A percentile compares a stretch with the other conserved stretches of the same genome.
Conservation (phyloP, 2,888 invertebrate genomes). For the Drosophila leonis region DNA sequence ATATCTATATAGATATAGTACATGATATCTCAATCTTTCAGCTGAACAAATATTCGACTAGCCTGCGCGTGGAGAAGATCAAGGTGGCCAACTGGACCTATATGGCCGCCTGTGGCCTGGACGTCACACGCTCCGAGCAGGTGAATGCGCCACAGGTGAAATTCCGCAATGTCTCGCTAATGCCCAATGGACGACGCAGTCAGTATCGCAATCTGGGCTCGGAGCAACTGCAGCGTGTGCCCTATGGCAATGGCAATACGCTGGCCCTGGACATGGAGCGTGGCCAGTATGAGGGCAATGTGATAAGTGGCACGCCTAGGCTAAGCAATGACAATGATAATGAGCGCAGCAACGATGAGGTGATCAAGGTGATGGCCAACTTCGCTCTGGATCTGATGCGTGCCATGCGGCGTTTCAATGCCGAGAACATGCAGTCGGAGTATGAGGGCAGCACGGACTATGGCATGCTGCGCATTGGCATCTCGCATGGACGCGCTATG, state of each 20-base stretch:
- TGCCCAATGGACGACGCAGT: conserved; percentile 83
- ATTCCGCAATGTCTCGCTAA: conserved; percentile 79
- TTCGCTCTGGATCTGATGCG: conserved; percentile 92
- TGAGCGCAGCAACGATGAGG: conserved; percentile 83
- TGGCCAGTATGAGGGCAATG: conserved; percentile 76
- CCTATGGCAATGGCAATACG: conserved; percentile 63
- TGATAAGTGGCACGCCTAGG: conserved; percentile 42
- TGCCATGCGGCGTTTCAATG: conserved; percentile 87
- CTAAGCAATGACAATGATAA: conserved; percentile 60
- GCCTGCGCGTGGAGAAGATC: conserved; percentile 95
- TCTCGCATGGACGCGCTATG: conserved; percentile 95
- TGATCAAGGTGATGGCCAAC: conserved; percentile 88
- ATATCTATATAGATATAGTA: neutral
- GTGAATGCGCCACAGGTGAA: conserved; percentile 85
- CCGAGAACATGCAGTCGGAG: conserved; percentile 87
- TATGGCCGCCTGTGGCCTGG: conserved; percentile 98
- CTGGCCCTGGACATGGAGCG: conserved; percentile 67
- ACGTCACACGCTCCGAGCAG: conserved; percentile 89
- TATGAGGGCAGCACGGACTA: conserved; percentile 78
- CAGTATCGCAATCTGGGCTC: conserved; percentile 61
- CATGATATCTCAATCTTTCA: conserved; percentile 80
- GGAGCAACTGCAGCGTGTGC: conserved; percentile 64
- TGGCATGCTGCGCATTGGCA: conserved; percentile 87
- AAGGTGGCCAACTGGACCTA: conserved; percentile 98
- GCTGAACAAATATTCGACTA: conserved; percentile 87